phyloP scores from a whole-genome alignment of 2,888 invertebrate genomes.

The Phragmatobia fuliginosa region DNA sequence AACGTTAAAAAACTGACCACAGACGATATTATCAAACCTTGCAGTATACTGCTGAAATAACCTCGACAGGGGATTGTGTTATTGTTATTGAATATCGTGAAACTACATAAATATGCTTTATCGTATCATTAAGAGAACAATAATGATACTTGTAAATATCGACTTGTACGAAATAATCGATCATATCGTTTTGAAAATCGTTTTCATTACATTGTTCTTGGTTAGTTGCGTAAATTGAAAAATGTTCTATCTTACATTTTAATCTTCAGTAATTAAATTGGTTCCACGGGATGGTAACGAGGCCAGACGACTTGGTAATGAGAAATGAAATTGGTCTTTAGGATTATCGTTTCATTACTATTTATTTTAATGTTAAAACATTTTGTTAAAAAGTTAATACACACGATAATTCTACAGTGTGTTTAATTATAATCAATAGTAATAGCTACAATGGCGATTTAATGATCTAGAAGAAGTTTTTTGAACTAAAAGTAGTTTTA shows the following conservation, averaged over 20 bases:
- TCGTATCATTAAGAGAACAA: constrained; percentile 21
- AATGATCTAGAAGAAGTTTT: too few relatives aligned
- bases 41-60: constrained; percentile 31
- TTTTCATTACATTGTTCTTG: constrained; percentile 13
- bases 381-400: constrained; percentile 4
- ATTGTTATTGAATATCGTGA: constrained; percentile 13
- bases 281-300: constrained; percentile 31
- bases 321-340: constrained; percentile 44
- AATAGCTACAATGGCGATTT: not conserved
- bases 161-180: constrained; percentile 9
- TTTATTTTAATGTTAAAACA: constrained; percentile 22
- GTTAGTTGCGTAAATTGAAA: constrained; percentile 32
- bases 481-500: not conserved
- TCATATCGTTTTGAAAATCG: constrained; percentile 4
- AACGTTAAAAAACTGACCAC: constrained; percentile 47
- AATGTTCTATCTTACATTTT: constrained; percentile 38
- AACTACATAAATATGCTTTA: constrained; percentile 27
- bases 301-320: constrained; percentile 39
- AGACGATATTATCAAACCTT: constrained; percentile 45
- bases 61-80: constrained; percentile 18
- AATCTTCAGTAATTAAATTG: constrained; percentile 47
- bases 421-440: not conserved
- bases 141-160: constrained; percentile 20
- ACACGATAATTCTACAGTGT: not conserved
- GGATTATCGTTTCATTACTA: constrained; percentile 36